phyloP scores from a whole-genome alignment of 2,888 invertebrate species.

The Drosophila demipolita region DNA sequence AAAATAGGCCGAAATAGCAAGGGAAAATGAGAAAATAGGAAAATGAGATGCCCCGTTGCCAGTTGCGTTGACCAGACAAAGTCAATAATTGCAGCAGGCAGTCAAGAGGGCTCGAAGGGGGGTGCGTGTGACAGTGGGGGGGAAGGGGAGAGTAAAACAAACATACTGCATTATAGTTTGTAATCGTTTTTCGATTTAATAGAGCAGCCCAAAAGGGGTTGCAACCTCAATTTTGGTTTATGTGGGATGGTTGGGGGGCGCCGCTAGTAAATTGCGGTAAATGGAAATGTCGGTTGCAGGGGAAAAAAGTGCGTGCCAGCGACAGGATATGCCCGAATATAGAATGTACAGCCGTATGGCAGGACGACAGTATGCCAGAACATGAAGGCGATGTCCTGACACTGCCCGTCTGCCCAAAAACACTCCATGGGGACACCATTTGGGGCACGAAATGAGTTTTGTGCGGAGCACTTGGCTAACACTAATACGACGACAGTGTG shows the following conservation, averaged over 20 bases:
- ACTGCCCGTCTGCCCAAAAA: conserved; percentile 32
- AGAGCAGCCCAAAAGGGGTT: conserved; percentile 49
- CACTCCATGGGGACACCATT: conserved; percentile 68
- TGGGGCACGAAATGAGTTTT: conserved; percentile 69
- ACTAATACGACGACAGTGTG: conserved; percentile 44
- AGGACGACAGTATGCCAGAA: neutral
- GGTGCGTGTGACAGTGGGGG: neutral
- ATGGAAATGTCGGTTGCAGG: conserved; percentile 73
- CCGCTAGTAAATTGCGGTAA: conserved; percentile 63
- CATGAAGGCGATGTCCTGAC: conserved; percentile 34
- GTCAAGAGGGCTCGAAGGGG: neutral
- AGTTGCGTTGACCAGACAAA: conserved; percentile 61
- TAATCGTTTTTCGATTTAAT: conserved; percentile 81
- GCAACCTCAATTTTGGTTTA: conserved; percentile 25
- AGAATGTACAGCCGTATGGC: neutral
- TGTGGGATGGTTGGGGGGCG: conserved; percentile 4
- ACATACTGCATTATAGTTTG: conserved; percentile 77
- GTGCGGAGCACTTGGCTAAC: conserved; percentile 29
- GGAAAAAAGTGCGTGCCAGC: conserved; percentile 48
- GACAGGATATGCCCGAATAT: conserved; percentile 31
- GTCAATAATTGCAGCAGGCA: conserved; percentile 56
- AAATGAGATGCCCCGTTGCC: conserved; percentile 30
- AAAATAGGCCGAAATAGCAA: conserved; percentile 2
- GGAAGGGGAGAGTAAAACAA: conserved; percentile 23
- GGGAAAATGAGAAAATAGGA: conserved; percentile 23